Percentiles rank a stretch among this genome's conserved stretches.
Evolutionary conservation across 2,888 invertebrate species (phyloP).

Genomic region (Cheiracanthium punctorium): DNA sequence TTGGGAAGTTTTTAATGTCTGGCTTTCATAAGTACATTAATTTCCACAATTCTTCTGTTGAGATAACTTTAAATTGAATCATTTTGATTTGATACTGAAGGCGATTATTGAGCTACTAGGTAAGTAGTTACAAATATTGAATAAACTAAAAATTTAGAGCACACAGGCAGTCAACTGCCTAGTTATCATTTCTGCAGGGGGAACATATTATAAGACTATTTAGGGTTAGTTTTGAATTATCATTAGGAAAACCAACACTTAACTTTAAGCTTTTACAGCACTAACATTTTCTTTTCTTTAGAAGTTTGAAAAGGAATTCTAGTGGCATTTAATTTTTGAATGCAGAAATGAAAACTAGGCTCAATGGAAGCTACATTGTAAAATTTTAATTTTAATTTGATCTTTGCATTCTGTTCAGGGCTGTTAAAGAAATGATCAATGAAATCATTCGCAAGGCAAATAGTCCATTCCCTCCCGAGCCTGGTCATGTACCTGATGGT

Average conservation of each 20-base stretch:
- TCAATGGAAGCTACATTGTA: not conserved
- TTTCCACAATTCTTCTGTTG: too few relatives aligned
- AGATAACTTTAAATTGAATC: too few relatives aligned
- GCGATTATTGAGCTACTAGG: too few relatives aligned
- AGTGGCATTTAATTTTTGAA: too few relatives aligned
- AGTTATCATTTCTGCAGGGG: not conserved
- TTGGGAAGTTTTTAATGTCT: too few relatives aligned
- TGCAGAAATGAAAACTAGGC: constrained; percentile 1
- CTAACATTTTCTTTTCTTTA: too few relatives aligned
- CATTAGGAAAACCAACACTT: too few relatives aligned
- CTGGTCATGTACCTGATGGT: constrained; percentile 72
- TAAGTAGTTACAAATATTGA: not conserved
- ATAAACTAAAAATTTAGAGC: not conserved
- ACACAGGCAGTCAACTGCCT: constrained; percentile 13
- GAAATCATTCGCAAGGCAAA: constrained; percentile 79
- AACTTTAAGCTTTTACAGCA: too few relatives aligned
- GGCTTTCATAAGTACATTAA: too few relatives aligned
- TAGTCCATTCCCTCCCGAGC: constrained; percentile 73
- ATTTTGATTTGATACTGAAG: too few relatives aligned
- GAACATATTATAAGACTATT: not conserved
- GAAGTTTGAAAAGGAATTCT: too few relatives aligned
- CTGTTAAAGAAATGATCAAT: constrained; percentile 86
- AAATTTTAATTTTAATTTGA: not conserved
- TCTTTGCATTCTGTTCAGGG: constrained; percentile 77
- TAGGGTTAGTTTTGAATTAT: too few relatives aligned